phyloP scores from a whole-genome alignment of 2,797 vertebrate genomes.

The Telmatherina bonti region DNA sequence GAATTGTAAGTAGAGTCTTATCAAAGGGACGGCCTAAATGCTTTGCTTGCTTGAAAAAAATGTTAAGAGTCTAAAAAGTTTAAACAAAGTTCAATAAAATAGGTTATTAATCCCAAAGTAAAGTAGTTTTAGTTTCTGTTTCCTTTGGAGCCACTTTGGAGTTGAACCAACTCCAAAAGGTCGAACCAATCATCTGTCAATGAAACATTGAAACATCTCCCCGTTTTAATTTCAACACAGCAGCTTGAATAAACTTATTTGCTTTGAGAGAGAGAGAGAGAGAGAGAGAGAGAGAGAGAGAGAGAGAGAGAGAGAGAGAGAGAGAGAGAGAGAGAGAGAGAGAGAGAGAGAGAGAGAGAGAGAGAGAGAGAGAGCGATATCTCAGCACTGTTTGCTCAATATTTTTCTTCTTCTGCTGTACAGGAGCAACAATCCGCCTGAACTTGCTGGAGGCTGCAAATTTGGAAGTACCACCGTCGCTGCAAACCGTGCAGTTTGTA shows the following conservation, averaged over 20 bases:
- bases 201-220: slow-evolving; percentile 32
- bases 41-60: slow-evolving; percentile 19
- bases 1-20: slow-evolving; percentile 34
- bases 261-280: slow-evolving; percentile 13
- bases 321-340: slow-evolving; percentile 26
- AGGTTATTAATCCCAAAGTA: slow-evolving; percentile 40
- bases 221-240: slow-evolving; percentile 23
- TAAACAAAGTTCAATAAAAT: slow-evolving; percentile 21
- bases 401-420: slow-evolving; percentile 3
- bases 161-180: slow-evolving; percentile 33
- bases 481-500: slow-evolving; percentile 49
- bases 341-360: slow-evolving; percentile 25
- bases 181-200: slow-evolving; percentile 47
- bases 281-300: too few species aligned
- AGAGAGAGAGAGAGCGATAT: slow-evolving; percentile 31
- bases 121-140: slow-evolving; percentile 30
- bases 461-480: slow-evolving; percentile 4
- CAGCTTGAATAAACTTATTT: slow-evolving; percentile 31
- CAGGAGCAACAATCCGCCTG: slow-evolving; percentile 16
- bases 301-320: too few species aligned
- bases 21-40: slow-evolving; percentile 11
- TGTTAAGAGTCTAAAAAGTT: slow-evolving; percentile 39
- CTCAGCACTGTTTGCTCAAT: slow-evolving; percentile 29
- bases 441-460: slow-evolving; percentile 29
- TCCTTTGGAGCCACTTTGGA: slow-evolving; percentile 36